These are phyloP conservation scores for Cirrhinus mrigala DNA, from an alignment of 2,797 vertebrate genomes.

Conservation along the genomic window DNA sequence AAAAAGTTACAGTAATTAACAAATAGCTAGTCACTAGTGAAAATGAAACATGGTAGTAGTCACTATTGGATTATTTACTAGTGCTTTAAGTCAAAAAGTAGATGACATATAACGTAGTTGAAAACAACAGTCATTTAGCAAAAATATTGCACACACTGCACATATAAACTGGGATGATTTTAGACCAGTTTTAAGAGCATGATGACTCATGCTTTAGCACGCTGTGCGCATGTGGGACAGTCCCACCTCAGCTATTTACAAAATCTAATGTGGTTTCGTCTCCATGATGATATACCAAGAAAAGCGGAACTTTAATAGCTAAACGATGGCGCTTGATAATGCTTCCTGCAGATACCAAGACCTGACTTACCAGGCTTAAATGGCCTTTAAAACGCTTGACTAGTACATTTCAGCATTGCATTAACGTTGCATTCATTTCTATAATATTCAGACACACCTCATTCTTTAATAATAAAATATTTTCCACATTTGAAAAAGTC, in stretches of 20 bases:
- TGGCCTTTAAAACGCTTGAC: background rate
- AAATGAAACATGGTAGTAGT: background rate
- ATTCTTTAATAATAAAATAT: background rate
- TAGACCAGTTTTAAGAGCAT: background rate
- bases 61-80: background rate
- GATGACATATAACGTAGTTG: background rate
- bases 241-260: constrained; percentile 12
- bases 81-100: background rate
- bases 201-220: constrained; percentile 4
- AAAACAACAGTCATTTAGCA: background rate
- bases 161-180: background rate
- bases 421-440: background rate
- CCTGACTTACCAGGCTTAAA: background rate
- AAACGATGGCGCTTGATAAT: background rate
- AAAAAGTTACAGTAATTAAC: background rate
- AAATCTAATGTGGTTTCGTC: constrained; percentile 21
- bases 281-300: background rate
- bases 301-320: background rate
- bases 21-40: background rate
- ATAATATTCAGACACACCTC: background rate
- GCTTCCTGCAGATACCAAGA: background rate
- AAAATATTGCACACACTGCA: background rate
- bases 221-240: constrained; percentile 14
- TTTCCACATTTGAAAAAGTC: background rate
- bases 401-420: background rate